Base-by-base conservation (phyloP, 2,797 vertebrate genomes). In the Paramormyrops hopkinsi region DNA sequence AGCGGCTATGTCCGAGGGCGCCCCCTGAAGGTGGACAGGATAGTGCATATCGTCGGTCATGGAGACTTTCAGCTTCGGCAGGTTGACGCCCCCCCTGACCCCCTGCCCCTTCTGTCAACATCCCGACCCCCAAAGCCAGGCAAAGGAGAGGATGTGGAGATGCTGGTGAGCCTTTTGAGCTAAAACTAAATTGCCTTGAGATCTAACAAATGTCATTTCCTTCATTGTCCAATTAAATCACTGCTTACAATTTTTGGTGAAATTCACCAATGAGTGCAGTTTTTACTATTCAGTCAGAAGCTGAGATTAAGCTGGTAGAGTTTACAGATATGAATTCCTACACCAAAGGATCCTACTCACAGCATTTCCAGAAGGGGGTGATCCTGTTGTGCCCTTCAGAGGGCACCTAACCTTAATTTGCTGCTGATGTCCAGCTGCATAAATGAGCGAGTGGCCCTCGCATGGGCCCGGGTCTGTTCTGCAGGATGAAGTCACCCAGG, bases 51-150 rank as follows among this genome's bases (percentile, higher is more conserved):
- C 1, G 95, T 95, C 90, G 99, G 98, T 50, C 96, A 98, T 0
- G 98, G 99, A 65, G 98, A 99, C 94, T 99, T 99, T 94, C 98
- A 98, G 94, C 95, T 99, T 91, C 96, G 95, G 91, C 98, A 98
- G 92, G 96, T 99, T 14, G 98, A 99, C 90, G 97, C 97, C 0
- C 96, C 97, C 0, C 46, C 92, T 0, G 98, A 99, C 85, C 98
- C 97, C 0, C 96, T 98, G 41, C 96, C 96, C 8, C 91, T 98
- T 85, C 96, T 95, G 89, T 83, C 94, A 17, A 87, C 94, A 54
- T 91, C 95, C 3, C 95, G 93, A 82, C 86, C 92, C 69, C 93
- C 90, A 22, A 98, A 95, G 91, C 82, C 91, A 7, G 95, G 93
- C 69, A 97, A 93, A 91, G 96, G 90, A 73, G 93, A 94, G 90